Evolutionary conservation across 2,888 invertebrate genomes (phyloP).

Genomic region (Pseudanteris insignis): DNA sequence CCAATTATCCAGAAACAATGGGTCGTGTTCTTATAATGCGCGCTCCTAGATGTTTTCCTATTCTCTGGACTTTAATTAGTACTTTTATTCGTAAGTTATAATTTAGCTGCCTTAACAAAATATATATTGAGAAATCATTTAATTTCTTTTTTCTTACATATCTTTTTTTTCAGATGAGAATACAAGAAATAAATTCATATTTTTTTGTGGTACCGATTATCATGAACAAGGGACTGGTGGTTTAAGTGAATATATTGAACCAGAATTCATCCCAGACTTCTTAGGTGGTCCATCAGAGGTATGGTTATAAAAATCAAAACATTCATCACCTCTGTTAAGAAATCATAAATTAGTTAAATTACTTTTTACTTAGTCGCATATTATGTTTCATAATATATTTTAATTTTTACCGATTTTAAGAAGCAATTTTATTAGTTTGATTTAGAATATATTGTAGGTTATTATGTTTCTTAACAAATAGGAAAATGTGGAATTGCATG

Average conservation of each 20-base stretch:
- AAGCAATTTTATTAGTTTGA: no score
- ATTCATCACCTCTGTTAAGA: no score
- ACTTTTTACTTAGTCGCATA: no score
- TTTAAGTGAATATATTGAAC: constrained; percentile 84
- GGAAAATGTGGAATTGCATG: constrained; percentile 61
- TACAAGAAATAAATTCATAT: constrained; percentile 89
- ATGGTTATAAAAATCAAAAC: no score
- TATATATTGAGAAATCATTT: constrained; percentile 5
- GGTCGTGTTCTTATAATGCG: constrained; percentile 88
- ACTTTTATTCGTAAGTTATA: constrained; percentile 88
- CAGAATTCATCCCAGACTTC: constrained; percentile 89
- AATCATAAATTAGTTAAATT: no score
- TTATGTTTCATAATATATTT: no score
- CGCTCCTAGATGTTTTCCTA: constrained; percentile 93
- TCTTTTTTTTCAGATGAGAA: constrained; percentile 78
- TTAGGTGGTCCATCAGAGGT: constrained; percentile 91
- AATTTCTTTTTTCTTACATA: not conserved
- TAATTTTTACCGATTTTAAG: no score
- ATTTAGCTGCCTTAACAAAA: no score
- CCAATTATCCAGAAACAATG: constrained; percentile 96
- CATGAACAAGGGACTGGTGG: constrained; percentile 78
- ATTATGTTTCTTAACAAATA: constrained; percentile 53
- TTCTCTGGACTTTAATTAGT: constrained; percentile 93
- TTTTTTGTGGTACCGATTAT: constrained; percentile 90
- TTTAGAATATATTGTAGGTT: constrained; percentile 33